These are phyloP conservation scores for Acleris emargana DNA, from an alignment of 2,888 invertebrate genomes.

Conservation along the genomic window DNA sequence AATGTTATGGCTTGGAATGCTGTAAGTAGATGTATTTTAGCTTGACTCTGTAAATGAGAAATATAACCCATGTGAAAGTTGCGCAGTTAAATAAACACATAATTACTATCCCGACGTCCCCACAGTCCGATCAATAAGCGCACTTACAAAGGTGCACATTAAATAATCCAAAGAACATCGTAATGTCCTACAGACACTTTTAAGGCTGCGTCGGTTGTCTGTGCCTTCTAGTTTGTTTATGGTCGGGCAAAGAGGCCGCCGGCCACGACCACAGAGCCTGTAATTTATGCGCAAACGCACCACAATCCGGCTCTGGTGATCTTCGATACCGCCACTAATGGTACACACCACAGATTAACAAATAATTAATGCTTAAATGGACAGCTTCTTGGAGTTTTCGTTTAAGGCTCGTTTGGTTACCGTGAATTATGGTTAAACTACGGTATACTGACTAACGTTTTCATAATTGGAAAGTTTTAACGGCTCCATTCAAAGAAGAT, in stretches of 20 bases:
- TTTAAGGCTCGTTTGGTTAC: neutral
- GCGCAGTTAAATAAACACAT: conserved; percentile 1
- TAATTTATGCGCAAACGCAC: conserved; percentile 44
- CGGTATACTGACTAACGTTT: too few relatives aligned
- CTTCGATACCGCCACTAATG: conserved; percentile 40
- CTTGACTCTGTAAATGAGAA: too few relatives aligned
- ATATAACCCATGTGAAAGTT: neutral
- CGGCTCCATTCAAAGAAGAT: too few relatives aligned
- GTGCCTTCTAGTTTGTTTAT: conserved; percentile 39
- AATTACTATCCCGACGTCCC: neutral
- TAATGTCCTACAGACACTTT: conserved; percentile 22
- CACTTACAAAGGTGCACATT: conserved; percentile 29
- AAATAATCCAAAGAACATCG: conserved; percentile 28
- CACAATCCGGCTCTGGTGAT: conserved; percentile 39
- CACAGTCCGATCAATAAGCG: conserved; percentile 19
- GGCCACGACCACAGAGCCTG: conserved; percentile 17
- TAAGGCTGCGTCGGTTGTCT: conserved; percentile 24
- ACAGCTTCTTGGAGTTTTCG: neutral
- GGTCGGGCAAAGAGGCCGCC: conserved; percentile 41
- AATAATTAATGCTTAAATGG: conserved; percentile 29
- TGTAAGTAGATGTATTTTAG: too few relatives aligned
- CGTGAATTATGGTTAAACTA: neutral
- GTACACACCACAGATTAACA: conserved; percentile 21
- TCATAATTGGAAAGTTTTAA: too few relatives aligned
- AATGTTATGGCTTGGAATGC: too few relatives aligned